These are phyloP conservation scores for Poecilia gillii DNA, from an alignment of 2,797 vertebrate genomes.

Conservation along the genomic window DNA sequence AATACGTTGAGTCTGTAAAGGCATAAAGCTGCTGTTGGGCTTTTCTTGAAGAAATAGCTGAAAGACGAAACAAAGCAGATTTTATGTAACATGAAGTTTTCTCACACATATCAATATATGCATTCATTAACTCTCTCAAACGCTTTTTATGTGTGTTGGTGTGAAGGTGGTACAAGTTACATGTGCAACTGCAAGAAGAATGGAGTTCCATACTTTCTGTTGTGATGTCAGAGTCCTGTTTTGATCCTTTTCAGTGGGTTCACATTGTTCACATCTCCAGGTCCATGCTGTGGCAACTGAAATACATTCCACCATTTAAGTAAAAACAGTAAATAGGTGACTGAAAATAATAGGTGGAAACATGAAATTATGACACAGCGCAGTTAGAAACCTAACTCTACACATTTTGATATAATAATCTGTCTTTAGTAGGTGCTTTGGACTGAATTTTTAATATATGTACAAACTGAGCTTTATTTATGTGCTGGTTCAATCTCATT, in stretches of 20 bases:
- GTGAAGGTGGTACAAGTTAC: not conserved
- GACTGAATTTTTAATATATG: not conserved
- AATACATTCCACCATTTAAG: not conserved
- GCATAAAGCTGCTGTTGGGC: not conserved
- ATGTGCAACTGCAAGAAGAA: not conserved
- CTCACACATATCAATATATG: not conserved
- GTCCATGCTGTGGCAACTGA: not conserved
- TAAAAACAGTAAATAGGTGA: not conserved
- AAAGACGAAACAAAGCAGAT: not conserved
- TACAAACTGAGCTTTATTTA: not conserved
- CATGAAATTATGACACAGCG: not conserved
- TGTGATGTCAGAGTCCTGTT: not conserved
- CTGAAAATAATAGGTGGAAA: not conserved
- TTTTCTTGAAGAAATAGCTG: not conserved
- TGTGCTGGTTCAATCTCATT: not conserved
- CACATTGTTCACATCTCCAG: not conserved
- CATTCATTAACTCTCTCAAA: not conserved
- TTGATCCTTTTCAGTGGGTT: not conserved
- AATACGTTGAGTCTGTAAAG: not conserved
- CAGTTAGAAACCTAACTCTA: not conserved
- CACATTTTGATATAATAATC: not conserved
- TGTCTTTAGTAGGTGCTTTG: not conserved
- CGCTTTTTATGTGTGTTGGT: not conserved
- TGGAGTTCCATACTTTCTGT: not conserved
- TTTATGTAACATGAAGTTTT: not conserved